Evolutionary conservation across 2,888 invertebrate genomes (phyloP).

Genomic region (Ennomos fuscantarius): DNA sequence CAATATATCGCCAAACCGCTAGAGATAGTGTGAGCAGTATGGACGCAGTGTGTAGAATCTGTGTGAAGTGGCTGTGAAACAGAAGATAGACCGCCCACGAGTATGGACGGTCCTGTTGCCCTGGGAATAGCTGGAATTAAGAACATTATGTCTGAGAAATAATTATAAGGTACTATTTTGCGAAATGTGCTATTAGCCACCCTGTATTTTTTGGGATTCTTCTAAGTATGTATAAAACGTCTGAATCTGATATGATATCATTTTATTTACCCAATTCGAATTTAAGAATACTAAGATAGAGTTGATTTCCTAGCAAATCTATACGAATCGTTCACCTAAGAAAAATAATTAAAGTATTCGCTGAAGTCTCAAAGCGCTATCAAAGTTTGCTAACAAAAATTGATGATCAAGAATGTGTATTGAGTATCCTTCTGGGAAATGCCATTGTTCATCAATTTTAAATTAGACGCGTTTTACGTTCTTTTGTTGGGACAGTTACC

Average conservation of each 20-base stretch:
- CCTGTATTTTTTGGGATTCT: no score
- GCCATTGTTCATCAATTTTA: constrained; percentile 5
- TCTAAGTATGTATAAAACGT: no score
- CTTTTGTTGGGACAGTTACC: constrained; percentile 21
- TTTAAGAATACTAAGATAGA: no score
- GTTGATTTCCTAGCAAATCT: no score
- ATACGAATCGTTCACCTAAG: not conserved
- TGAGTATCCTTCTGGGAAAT: not conserved
- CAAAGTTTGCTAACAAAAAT: not conserved
- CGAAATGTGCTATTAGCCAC: no score
- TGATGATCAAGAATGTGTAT: constrained; percentile 6
- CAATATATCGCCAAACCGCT: constrained; percentile 95
- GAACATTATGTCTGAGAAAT: no score
- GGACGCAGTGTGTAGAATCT: constrained; percentile 93
- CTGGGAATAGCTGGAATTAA: constrained; percentile 79
- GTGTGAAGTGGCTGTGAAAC: constrained; percentile 92
- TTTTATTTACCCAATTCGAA: no score
- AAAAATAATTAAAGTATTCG: constrained; percentile 5
- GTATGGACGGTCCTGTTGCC: constrained; percentile 87
- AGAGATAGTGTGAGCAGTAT: constrained; percentile 91
- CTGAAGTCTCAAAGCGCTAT: no score
- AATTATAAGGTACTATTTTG: no score
- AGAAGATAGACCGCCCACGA: constrained; percentile 90
- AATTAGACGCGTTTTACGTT: constrained; percentile 22
- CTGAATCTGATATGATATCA: no score